Evolutionary conservation across 2,113 vertebrate species (phyloP), one percentile per base, ranked within the genome.

Genomic region (Protobothrops mucrosquamatus): DNA sequence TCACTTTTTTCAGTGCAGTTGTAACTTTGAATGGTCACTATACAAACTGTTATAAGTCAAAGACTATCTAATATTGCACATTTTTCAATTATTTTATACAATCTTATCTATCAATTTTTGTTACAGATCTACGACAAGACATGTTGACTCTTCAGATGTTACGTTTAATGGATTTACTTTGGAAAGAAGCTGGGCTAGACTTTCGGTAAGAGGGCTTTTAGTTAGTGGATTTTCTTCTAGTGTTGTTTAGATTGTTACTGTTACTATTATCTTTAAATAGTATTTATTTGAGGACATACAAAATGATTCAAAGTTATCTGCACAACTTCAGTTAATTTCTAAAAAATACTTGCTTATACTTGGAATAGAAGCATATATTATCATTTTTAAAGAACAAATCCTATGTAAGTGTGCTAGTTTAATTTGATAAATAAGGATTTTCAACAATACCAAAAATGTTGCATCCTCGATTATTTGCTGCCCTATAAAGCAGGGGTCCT

Each of bases 101-200:
- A 87, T 64, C 8, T 4, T 6, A 88, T 89, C 94, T 93, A 85
- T 14, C 57, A 86, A 92, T 90, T 3, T 0, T 64, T 48, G 0
- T 93, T 93, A 15, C 89, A 99, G 99, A 99, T 96, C 97, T 99
- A 57, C 98, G 99, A 1, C 99, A 99, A 96, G 99, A 99, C 97
- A 99, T 99, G 99, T 87, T 99, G 92, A 99, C 98, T 0, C 98
- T 99, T 34, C 99, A 99, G 94, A 99, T 99, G 54, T 94, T 99
- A 93, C 98, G 98, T 74, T 92, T 99, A 94, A 99, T 99, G 99
- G 99, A 99, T 96, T 96, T 98, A 61, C 98, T 99, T 29, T 99
- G 99, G 99, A 99, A 99, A 93, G 99, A 99, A 96, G 98, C 98
- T 26, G 99, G 98, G 94, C 97, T 99, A 89, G 99, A 99, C 96